Percentiles rank a stretch among this genome's conserved stretches.
These are phyloP conservation scores for Pheosia gnoma DNA, from an alignment of 2,888 invertebrate species.

Conservation along the genomic window DNA sequence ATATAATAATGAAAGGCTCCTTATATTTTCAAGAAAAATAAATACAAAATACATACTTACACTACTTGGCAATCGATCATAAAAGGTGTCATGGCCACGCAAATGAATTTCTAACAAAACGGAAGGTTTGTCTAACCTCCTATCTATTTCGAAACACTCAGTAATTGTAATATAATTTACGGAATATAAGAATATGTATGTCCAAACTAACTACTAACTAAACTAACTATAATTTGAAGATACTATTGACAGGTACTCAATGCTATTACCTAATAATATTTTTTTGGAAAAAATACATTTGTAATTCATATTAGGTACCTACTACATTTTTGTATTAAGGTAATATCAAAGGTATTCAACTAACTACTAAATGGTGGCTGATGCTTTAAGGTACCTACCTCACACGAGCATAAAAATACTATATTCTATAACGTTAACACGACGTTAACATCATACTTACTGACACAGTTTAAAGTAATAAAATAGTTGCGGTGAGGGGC, in stretches of 20 bases:
- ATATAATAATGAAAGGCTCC: neutral
- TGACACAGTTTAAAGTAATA: neutral
- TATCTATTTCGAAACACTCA: conserved; percentile 27
- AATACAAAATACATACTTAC: conserved; percentile 1
- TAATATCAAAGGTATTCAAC: no score
- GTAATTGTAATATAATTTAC: conserved; percentile 32
- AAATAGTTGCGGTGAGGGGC: neutral
- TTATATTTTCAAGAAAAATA: neutral
- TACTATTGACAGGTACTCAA: neutral
- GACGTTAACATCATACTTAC: neutral
- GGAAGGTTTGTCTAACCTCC: conserved; percentile 31
- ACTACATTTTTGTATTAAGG: no score
- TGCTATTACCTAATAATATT: no score
- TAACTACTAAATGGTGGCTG: no score
- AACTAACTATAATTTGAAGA: neutral
- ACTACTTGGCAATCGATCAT: conserved; percentile 17
- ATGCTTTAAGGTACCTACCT: no score
- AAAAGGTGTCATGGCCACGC: conserved; percentile 5
- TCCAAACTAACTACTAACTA: no score
- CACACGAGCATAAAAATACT: no score
- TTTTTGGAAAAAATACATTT: no score
- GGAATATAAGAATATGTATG: conserved; percentile 19
- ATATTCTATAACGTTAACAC: no score
- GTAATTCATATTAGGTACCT: no score
- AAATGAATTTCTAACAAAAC: conserved; percentile 24